Percentiles rank a stretch among this genome's conserved stretches.
Evolutionary conservation across 2,888 invertebrate genomes (phyloP).

Genomic region (Clitarchus hookeri): DNA sequence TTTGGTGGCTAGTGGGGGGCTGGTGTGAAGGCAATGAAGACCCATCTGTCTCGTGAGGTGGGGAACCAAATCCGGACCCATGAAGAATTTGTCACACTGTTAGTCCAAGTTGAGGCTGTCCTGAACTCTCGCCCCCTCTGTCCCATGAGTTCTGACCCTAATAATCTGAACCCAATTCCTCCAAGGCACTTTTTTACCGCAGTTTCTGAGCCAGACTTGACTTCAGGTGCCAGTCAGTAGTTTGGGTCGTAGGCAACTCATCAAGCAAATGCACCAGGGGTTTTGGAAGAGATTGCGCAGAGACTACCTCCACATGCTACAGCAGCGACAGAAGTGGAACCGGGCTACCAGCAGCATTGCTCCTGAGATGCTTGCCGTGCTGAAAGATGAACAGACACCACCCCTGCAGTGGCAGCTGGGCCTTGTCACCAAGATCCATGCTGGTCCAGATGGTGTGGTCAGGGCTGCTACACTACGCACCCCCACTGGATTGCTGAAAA

Average conservation of each 20-base stretch:
- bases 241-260: constrained; percentile 44
- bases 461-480: constrained; percentile 48
- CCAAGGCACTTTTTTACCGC: constrained; percentile 48
- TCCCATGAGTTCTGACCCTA: constrained; percentile 41
- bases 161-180: constrained; percentile 44
- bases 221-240: constrained; percentile 40
- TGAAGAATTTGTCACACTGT: constrained; percentile 49
- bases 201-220: constrained; percentile 42
- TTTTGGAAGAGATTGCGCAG: constrained; percentile 43
- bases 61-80: constrained; percentile 43
- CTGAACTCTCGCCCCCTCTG: no score
- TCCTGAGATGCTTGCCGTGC: constrained; percentile 46
- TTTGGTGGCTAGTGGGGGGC: constrained; percentile 51
- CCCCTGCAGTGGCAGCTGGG: constrained; percentile 48
- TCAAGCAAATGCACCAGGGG: constrained; percentile 45
- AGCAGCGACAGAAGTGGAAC: constrained; percentile 47
- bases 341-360: constrained; percentile 37
- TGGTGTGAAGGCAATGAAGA: constrained; percentile 49
- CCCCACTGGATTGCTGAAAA: not conserved
- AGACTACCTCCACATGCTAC: constrained; percentile 47
- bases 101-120: no score
- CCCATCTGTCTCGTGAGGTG: constrained; percentile 47
- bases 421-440: constrained; percentile 44
- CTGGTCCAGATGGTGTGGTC: constrained; percentile 46
- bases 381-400: constrained; percentile 48